Evolutionary conservation across 2,797 vertebrate genomes (phyloP).

Genomic region (Eulemur albifrons): DNA sequence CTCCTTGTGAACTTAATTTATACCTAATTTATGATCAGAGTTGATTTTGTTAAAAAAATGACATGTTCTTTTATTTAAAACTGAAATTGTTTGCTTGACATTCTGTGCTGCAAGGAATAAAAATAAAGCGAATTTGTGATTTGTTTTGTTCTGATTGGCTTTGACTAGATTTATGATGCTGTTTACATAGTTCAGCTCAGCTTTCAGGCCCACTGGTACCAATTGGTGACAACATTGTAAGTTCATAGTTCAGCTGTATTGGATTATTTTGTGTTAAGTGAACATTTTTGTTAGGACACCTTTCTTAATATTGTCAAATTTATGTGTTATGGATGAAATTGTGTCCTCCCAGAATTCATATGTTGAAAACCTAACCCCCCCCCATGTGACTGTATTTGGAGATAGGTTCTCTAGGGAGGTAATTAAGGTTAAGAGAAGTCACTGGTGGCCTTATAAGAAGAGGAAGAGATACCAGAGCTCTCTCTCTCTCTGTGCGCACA

Average conservation of each 20-base stretch:
- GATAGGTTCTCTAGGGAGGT: neutral
- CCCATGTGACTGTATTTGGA: neutral
- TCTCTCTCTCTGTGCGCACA: neutral
- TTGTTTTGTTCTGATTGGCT: neutral
- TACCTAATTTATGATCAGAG: constrained; percentile 36
- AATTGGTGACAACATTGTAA: neutral
- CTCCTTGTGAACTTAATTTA: constrained; percentile 45
- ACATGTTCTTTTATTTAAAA: constrained; percentile 54
- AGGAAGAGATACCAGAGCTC: neutral
- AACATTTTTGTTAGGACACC: neutral
- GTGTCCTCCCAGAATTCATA: neutral
- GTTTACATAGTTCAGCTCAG: neutral
- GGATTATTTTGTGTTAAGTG: neutral
- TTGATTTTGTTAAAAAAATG: constrained; percentile 32
- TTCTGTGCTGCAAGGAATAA: neutral
- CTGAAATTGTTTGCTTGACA: neutral
- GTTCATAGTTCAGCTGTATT: neutral
- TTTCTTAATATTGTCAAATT: neutral
- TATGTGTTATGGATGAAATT: neutral
- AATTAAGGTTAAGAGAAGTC: neutral
- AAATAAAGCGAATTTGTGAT: neutral
- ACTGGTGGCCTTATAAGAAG: neutral
- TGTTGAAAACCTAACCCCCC: neutral
- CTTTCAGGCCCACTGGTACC: neutral
- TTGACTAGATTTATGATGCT: neutral